Evolutionary conservation across 2,888 invertebrate genomes (phyloP).

Genomic region (Ophioninae sp.): DNA sequence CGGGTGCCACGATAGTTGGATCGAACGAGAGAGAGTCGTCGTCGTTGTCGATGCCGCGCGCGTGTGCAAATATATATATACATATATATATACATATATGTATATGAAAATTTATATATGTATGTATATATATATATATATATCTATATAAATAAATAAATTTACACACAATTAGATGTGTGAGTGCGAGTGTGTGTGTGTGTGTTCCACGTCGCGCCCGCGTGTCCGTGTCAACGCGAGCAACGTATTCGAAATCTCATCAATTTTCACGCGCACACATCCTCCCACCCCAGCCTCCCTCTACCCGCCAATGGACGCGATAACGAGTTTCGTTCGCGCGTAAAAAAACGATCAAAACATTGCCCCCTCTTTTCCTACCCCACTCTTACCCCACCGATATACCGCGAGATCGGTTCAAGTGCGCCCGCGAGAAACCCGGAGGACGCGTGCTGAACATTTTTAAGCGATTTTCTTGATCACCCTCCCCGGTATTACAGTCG

Average conservation of each 20-base stretch:
- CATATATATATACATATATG: conserved; percentile 42
- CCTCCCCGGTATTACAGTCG: not conserved
- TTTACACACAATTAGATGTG: conserved; percentile 64
- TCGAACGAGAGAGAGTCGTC: conserved; percentile 70
- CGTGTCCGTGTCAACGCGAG: conserved; percentile 48
- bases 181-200: conserved; percentile 17
- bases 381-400: not conserved
- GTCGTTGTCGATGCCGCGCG: conserved; percentile 12
- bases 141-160: not conserved
- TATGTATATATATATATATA: conserved; percentile 52
- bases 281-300: conserved; percentile 6
- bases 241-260: conserved; percentile 23
- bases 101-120: conserved; percentile 63
- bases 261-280: not conserved
- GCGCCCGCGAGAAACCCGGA: not conserved
- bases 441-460: not conserved
- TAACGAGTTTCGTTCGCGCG: conserved; percentile 1
- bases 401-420: not conserved
- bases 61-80: conserved; percentile 63
- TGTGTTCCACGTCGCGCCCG: conserved; percentile 51
- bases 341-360: conserved; percentile 47
- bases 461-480: not conserved
- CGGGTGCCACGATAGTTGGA: conserved; percentile 80
- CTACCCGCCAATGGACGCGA: not conserved
- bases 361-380: not conserved